A percentile compares a stretch with the other conserved stretches of the same genome.
Evolutionary conservation across 2,113 vertebrate species (phyloP).

Genomic region (Fukomys damarensis): DNA sequence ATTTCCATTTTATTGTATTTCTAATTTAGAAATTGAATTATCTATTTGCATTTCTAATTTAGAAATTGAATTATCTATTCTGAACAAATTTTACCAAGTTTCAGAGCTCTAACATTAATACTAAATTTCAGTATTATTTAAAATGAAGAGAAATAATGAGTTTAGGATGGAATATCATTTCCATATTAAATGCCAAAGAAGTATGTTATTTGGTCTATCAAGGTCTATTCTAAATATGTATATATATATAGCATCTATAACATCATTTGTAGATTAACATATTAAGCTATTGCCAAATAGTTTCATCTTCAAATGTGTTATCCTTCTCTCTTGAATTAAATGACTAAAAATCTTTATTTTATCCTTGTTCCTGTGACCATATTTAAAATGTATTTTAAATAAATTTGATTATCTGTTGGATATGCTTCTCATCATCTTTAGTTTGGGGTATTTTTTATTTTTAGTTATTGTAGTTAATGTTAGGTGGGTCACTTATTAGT

Average conservation of each 20-base stretch:
- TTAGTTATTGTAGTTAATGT: conserved; percentile 73
- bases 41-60: conserved; percentile 59
- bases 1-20: conserved; percentile 55
- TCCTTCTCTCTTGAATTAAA: conserved; percentile 54
- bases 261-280: conserved; percentile 65
- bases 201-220: conserved; percentile 74
- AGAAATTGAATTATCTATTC: conserved; percentile 35
- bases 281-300: conserved; percentile 69
- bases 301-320: conserved; percentile 68
- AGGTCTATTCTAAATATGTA: conserved; percentile 73
- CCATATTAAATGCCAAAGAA: conserved; percentile 62
- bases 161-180: conserved; percentile 61
- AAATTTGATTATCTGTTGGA: background rate
- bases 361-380: background rate
- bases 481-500: conserved; percentile 70
- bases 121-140: conserved; percentile 77
- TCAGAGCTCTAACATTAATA: conserved; percentile 35
- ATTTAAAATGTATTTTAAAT: background rate
- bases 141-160: conserved; percentile 60
- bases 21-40: conserved; percentile 31
- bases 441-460: conserved; percentile 68
- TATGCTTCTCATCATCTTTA: conserved; percentile 49
- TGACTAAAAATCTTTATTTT: conserved; percentile 38
- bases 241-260: conserved; percentile 46
- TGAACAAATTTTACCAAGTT: conserved; percentile 37